phyloP scores from a whole-genome alignment of 1,140 invertebrate genomes.

The Bombyx mandarina region DNA sequence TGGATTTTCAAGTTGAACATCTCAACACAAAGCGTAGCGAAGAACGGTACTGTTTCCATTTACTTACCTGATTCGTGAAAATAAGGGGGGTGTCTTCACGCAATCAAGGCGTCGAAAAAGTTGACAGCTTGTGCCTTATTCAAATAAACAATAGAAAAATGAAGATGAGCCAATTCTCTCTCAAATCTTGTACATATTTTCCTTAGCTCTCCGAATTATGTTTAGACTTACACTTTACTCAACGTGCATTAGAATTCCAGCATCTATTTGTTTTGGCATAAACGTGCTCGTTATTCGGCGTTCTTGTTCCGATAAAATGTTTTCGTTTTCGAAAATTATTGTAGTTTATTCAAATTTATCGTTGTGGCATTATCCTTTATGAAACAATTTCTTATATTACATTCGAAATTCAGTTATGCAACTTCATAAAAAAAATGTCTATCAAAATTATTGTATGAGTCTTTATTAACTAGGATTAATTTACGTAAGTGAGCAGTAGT shows the following conservation, averaged over 20 bases:
- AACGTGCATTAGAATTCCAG: constrained; percentile 34
- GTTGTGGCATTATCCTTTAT: constrained; percentile 11
- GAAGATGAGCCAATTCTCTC: constrained; percentile 66
- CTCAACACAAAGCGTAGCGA: constrained; percentile 48
- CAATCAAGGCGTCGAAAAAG: constrained; percentile 61
- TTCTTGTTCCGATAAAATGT: constrained; percentile 47
- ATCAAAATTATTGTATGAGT: too few relatives aligned
- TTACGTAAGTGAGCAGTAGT: neutral
- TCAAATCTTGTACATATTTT: constrained; percentile 55
- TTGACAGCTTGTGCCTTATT: constrained; percentile 67
- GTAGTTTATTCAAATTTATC: constrained; percentile 12
- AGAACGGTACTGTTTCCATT: constrained; percentile 54
- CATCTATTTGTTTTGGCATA: constrained; percentile 49
- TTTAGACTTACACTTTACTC: constrained; percentile 38
- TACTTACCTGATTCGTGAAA: constrained; percentile 65
- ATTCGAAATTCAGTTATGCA: too few relatives aligned
- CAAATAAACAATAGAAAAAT: constrained; percentile 68
- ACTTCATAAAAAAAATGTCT: too few relatives aligned
- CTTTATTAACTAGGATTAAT: too few relatives aligned
- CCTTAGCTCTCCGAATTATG: constrained; percentile 57
- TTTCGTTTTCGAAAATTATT: constrained; percentile 25
- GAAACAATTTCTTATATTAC: too few relatives aligned
- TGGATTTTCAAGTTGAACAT: constrained; percentile 56
- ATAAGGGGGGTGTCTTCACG: constrained; percentile 64
- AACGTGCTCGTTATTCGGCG: constrained; percentile 31